phyloP scores from a whole-genome alignment of 2,113 vertebrate genomes.

The Meleagris gallopavo region DNA sequence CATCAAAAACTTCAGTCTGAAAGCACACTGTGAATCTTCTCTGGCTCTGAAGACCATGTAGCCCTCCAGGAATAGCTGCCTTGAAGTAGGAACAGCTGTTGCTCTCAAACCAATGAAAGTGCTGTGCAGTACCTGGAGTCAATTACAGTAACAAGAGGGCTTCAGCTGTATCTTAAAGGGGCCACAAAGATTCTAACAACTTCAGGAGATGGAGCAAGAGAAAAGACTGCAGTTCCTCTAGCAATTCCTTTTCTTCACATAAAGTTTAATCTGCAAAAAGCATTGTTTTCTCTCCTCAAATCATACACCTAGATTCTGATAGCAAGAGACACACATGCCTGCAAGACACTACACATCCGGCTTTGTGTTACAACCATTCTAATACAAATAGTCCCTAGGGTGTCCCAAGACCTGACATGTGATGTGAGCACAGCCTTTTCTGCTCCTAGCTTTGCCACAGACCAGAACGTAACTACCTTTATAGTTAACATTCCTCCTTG shows the following conservation, averaged over 20 bases:
- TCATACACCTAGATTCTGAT: not conserved
- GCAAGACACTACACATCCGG: not conserved
- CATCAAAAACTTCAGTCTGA: not conserved
- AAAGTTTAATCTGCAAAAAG: not conserved
- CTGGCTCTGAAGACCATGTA: not conserved
- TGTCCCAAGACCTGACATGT: not conserved
- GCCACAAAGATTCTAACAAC: not conserved
- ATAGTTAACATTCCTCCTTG: not conserved
- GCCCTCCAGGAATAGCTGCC: not conserved
- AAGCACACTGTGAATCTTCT: not conserved
- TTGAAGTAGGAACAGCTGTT: not conserved
- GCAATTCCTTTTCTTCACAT: not conserved
- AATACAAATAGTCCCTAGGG: not conserved
- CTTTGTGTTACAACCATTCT: not conserved
- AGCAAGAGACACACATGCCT: accelerated
- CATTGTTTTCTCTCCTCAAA: not conserved
- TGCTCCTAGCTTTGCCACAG: not conserved
- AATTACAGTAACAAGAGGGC: not conserved
- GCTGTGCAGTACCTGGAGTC: not conserved
- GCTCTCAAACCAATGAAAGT: not conserved
- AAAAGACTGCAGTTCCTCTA: not conserved
- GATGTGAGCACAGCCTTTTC: not conserved
- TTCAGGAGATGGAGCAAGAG: not conserved
- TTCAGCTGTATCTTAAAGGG: not conserved
- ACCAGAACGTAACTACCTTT: not conserved